Percentiles rank a stretch among this genome's conserved stretches.
phyloP scores from a whole-genome alignment of 2,888 invertebrate genomes.

The Chaitophorus viminalis region DNA sequence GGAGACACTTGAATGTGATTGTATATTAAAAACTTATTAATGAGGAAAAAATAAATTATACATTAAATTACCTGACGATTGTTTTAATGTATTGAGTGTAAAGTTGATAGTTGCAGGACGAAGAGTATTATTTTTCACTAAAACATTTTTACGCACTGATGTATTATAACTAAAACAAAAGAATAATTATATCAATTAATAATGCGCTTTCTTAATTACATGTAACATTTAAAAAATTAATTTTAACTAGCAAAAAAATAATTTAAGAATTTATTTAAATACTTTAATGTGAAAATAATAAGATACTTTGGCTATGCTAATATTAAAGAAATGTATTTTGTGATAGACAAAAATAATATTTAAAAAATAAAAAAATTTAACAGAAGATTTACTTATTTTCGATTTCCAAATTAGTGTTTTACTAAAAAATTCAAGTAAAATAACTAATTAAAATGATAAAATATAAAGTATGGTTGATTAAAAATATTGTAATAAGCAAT shows the following conservation, averaged over 20 bases:
- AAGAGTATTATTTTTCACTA: constrained; percentile 45
- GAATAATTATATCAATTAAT: not conserved
- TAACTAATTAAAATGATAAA: not conserved
- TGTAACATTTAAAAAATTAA: not conserved
- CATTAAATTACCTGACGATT: constrained; percentile 62
- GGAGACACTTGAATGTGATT: not conserved
- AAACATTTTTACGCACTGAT: constrained; percentile 30
- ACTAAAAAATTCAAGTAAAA: too few species aligned
- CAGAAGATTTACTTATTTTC: too few species aligned
- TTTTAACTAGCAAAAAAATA: too few species aligned
- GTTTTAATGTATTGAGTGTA: constrained; percentile 51
- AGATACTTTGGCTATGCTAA: too few species aligned
- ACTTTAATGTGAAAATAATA: too few species aligned
- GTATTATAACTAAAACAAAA: constrained; percentile 55
- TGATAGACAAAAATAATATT: too few species aligned
- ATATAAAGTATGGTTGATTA: not conserved
- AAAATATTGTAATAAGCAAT: not conserved
- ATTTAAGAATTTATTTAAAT: too few species aligned
- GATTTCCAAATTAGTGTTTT: too few species aligned
- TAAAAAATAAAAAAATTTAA: too few species aligned
- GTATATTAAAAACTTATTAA: constrained; percentile 27
- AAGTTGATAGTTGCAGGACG: constrained; percentile 53
- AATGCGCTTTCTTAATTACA: not conserved
- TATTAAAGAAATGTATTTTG: too few species aligned
- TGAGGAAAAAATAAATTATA: constrained; percentile 51